phyloP scores from a whole-genome alignment of 2,797 vertebrate genomes.

The Pterois miles region DNA sequence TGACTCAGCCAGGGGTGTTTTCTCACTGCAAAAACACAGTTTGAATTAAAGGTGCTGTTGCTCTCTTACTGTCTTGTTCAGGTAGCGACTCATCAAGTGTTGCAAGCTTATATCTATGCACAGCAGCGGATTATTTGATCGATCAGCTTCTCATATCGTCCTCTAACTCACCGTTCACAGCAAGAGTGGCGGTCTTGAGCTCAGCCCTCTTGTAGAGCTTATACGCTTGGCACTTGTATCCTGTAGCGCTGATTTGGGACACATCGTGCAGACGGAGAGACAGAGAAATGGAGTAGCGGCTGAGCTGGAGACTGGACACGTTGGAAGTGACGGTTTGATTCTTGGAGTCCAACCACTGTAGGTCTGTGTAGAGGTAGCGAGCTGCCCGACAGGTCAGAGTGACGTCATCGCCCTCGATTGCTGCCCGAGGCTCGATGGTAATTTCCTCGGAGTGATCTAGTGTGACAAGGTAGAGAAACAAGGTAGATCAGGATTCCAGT shows the following conservation, averaged over 20 bases:
- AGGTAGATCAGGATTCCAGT: conserved; percentile 2
- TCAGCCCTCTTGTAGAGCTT: conserved; percentile 73
- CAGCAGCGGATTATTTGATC: neutral
- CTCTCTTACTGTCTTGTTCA: neutral
- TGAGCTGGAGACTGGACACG: conserved; percentile 52
- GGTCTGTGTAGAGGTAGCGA: conserved; percentile 86
- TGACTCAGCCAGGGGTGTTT: conserved; percentile 84
- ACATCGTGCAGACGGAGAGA: conserved; percentile 83
- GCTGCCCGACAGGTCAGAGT: conserved; percentile 86
- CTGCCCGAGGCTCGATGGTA: conserved; percentile 62
- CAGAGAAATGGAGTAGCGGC: conserved; percentile 82
- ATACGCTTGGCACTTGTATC: conserved; percentile 85
- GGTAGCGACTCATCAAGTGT: neutral
- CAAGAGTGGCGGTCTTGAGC: conserved; percentile 74
- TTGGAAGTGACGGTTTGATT: conserved; percentile 57
- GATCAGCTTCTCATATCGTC: neutral
- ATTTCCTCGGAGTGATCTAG: conserved; percentile 75
- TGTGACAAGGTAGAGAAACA: conserved; percentile 24
- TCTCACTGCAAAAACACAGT: conserved; percentile 73
- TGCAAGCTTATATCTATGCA: neutral
- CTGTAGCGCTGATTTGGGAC: conserved; percentile 71
- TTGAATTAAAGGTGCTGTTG: neutral
- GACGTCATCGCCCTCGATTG: conserved; percentile 82
- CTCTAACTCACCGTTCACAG: conserved; percentile 82
- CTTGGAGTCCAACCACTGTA: conserved; percentile 85